Conservation (phyloP, 1,140 invertebrate species). For the Nilaparvata lugens region DNA sequence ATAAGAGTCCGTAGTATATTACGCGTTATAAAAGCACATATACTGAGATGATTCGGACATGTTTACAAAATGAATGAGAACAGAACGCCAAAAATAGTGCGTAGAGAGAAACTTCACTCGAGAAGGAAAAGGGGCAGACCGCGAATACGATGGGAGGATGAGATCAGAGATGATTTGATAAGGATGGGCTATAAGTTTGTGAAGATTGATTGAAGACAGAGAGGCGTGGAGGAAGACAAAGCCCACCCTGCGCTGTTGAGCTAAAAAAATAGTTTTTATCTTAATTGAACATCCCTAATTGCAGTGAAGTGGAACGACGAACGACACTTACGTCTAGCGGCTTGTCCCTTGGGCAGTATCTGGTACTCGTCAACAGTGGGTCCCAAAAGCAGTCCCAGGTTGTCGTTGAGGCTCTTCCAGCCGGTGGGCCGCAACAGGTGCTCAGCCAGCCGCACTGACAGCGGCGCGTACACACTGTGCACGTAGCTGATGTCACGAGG, state of each 20-base stretch:
- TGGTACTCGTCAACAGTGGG: conserved; percentile 46
- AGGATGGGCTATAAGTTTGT: neutral
- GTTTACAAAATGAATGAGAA: too few relatives aligned
- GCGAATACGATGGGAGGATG: too few relatives aligned
- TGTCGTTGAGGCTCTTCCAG: conserved; percentile 62
- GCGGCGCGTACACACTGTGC: conserved; percentile 86
- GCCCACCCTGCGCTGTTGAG: too few relatives aligned
- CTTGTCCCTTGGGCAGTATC: conserved; percentile 33
- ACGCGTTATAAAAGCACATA: neutral
- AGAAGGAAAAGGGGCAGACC: too few relatives aligned
- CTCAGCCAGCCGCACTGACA: conserved; percentile 83
- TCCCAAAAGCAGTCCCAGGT: conserved; percentile 54
- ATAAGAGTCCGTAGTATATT: too few relatives aligned
- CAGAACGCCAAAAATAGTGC: too few relatives aligned
- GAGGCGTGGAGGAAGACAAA: too few relatives aligned
- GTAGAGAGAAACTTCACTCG: too few relatives aligned
- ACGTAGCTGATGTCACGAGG: conserved; percentile 89
- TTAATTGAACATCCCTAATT: neutral
- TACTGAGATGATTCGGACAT: too few relatives aligned
- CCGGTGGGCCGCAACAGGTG: conserved; percentile 72
- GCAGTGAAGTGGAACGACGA: neutral
- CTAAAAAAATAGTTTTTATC: neutral
- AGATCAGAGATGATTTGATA: too few relatives aligned
- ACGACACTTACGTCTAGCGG: conserved; percentile 16
- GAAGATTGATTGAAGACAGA: too few relatives aligned